Evolutionary conservation across 2,888 invertebrate genomes (phyloP), one percentile per base, ranked within the genome.

Genomic region (Scaptomyza polygonia): DNA sequence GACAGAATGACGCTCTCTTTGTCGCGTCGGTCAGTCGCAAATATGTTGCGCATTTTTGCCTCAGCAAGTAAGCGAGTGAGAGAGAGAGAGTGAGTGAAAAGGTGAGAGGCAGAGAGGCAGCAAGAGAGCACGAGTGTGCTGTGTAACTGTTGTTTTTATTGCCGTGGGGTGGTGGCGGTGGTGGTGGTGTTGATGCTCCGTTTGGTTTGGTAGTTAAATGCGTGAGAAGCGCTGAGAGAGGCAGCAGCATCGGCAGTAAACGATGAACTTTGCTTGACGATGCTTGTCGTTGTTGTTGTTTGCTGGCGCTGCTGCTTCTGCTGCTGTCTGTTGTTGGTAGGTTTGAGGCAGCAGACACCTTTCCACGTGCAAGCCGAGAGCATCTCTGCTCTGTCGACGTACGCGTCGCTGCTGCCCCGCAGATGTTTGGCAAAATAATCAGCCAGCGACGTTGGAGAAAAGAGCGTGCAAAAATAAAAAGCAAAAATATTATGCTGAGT

Each of bases 41-140:
- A 86, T 89, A 88, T 89, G 86, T 88, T 88, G 86, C 87, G 88
- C 88, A 89, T 88, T 86, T 86, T 55, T 65, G 72, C 68, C 59
- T 53, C 52, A 5, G 54, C 51, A 39, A 66, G 49, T 11, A 44
- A 54, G 34, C 48, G 51, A 27, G 30, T 49, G 64, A 51, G 55
- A 29, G 51, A 34, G 62, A 25, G 62, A 18, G 51, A 36, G 54
- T 14, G 51, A 34, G 62, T 18, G 62, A 18, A 47, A 36, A 52
- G 14, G 44, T 8, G 47, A 40, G 27, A 36, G 14, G 48, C 12
- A 57, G 39, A 34, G 57, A 52, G 57, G 29, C 59, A 47, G 47
- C 42, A 64, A 57, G 65, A 66, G 58, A 64, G 84, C 70, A 57
- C 39, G 72, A 55, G 49, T 73, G 70, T 75, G 84, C 81, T 78